Evolutionary conservation across 2,113 vertebrate species (phyloP).

Genomic region (Laticauda colubrina): DNA sequence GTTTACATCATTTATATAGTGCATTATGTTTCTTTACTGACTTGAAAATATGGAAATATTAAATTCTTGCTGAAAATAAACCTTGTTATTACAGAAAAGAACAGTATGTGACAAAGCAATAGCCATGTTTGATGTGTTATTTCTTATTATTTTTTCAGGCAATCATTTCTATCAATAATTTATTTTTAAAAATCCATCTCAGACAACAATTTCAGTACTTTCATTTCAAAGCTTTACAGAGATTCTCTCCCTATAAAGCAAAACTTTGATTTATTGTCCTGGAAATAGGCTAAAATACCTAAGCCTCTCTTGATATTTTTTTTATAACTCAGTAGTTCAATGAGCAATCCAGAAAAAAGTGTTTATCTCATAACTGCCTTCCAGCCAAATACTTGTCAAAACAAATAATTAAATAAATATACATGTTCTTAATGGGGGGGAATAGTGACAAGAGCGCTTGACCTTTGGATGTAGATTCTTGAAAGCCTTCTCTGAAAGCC

Average conservation of each 20-base stretch:
- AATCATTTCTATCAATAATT: neutral
- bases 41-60: neutral
- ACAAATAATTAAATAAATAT: constrained; percentile 20
- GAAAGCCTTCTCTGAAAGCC: neutral
- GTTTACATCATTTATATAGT: fast-evolving
- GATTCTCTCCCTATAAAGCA: neutral
- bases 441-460: constrained; percentile 18
- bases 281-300: neutral
- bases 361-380: constrained; percentile 25
- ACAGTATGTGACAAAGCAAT: neutral
- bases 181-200: neutral
- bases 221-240: neutral
- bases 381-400: constrained; percentile 24
- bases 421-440: constrained; percentile 1
- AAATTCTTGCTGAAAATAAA: neutral
- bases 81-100: neutral
- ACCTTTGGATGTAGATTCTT: neutral
- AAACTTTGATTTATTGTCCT: neutral
- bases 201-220: neutral
- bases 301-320: constrained; percentile 2
- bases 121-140: neutral
- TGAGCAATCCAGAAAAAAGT: constrained; percentile 20
- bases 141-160: neutral
- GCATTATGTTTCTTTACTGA: neutral
- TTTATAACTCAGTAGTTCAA: constrained; percentile 2